Conservation (phyloP, 2,888 invertebrate species). For the Papilio protenor region DNA sequence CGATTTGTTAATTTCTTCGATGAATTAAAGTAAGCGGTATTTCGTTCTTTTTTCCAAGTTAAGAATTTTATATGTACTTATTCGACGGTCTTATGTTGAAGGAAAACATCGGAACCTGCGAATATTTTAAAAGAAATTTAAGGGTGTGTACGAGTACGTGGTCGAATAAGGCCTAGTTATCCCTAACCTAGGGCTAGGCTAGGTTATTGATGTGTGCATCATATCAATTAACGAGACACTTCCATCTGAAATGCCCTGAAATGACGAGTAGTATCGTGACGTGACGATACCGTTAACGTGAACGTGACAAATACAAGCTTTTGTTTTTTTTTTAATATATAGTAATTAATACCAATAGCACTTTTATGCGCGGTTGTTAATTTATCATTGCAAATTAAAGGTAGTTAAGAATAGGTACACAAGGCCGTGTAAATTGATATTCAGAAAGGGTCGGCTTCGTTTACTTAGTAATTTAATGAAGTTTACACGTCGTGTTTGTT, state of each 20-base stretch:
- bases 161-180: too few relatives aligned
- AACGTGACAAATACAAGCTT: background rate
- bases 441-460: conserved; percentile 64
- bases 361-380: conserved; percentile 24
- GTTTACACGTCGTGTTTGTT: conserved; percentile 72
- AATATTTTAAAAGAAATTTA: too few relatives aligned
- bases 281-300: background rate
- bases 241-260: background rate
- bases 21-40: too few relatives aligned
- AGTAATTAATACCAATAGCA: background rate
- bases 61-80: too few relatives aligned
- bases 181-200: too few relatives aligned
- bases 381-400: conserved; percentile 30
- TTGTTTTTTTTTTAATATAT: too few relatives aligned
- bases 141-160: too few relatives aligned
- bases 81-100: too few relatives aligned
- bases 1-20: too few relatives aligned
- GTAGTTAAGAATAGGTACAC: conserved; percentile 45
- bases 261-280: background rate
- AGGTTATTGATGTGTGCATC: too few relatives aligned
- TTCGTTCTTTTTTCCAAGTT: too few relatives aligned
- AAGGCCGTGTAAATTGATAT: conserved; percentile 65
- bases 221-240: background rate
- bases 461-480: conserved; percentile 76
- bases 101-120: too few relatives aligned